Conservation (phyloP, 2,113 vertebrate species). For the Melozone crissalis region DNA sequence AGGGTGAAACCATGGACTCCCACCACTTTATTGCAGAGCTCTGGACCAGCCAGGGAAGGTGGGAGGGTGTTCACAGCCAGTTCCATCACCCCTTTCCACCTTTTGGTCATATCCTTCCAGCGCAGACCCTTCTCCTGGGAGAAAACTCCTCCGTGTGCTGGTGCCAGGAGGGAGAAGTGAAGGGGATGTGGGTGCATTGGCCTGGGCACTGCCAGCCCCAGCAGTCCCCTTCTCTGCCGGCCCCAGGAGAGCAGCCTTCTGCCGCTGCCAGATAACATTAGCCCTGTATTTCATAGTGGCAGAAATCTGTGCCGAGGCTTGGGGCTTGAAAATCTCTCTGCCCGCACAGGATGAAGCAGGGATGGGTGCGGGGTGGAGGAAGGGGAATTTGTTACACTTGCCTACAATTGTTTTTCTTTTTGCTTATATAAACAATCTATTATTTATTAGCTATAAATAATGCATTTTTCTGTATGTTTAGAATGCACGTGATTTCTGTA, state of each 20-base stretch:
- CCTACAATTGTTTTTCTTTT: conserved; percentile 62
- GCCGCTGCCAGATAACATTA: conserved; percentile 64
- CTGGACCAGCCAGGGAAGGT: background rate
- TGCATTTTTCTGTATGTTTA: conserved; percentile 71
- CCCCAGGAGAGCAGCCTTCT: conserved; percentile 54
- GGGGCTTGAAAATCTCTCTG: conserved; percentile 45
- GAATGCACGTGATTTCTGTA: conserved; percentile 61
- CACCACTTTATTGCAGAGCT: background rate
- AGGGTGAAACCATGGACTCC: background rate
- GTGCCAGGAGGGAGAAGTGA: background rate
- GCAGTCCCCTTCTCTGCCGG: background rate
- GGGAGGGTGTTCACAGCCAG: background rate
- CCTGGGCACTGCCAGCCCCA: conserved; percentile 35
- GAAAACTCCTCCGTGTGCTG: background rate
- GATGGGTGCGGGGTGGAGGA: conserved; percentile 10
- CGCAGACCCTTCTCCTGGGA: background rate
- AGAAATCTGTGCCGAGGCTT: conserved; percentile 57
- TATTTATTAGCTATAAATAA: conserved; percentile 71
- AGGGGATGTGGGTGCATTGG: background rate
- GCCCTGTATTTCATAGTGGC: conserved; percentile 50
- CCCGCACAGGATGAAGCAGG: background rate
- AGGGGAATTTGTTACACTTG: conserved; percentile 56
- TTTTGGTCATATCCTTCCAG: background rate
- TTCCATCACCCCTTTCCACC: background rate
- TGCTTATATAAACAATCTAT: conserved; percentile 70